These are phyloP conservation scores for Hydrotaea diabolus DNA, from an alignment of 2,888 invertebrate genomes.

Conservation along the genomic window DNA sequence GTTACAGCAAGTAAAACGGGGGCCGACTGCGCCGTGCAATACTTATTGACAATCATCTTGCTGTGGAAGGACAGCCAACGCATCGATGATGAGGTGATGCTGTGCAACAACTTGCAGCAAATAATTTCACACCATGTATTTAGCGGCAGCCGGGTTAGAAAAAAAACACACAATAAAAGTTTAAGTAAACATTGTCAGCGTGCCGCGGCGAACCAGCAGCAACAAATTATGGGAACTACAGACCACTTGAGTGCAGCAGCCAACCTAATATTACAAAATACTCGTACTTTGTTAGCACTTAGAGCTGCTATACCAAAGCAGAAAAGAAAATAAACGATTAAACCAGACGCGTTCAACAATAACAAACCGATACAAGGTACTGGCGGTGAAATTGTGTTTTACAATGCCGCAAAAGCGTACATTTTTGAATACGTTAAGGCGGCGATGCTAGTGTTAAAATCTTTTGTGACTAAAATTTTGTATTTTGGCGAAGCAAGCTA, in stretches of 20 bases:
- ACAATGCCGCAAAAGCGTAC: too few relatives aligned
- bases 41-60: too few relatives aligned
- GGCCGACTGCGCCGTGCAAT: too few relatives aligned
- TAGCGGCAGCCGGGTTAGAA: not conserved
- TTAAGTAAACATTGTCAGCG: not conserved
- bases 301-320: not conserved
- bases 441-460: too few relatives aligned
- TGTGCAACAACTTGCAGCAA: not conserved
- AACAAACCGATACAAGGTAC: too few relatives aligned
- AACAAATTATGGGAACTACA: not conserved
- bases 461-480: too few relatives aligned
- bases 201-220: not conserved
- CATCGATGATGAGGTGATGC: not conserved
- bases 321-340: too few relatives aligned
- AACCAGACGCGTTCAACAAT: too few relatives aligned
- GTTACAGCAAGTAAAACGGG: not conserved
- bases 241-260: not conserved
- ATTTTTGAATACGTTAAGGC: too few relatives aligned
- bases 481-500: too few relatives aligned
- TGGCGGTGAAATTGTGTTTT: too few relatives aligned
- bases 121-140: constrained; percentile 1
- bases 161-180: not conserved
- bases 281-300: not conserved
- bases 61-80: not conserved
- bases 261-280: not conserved